Evolutionary conservation across 2,113 vertebrate genomes (phyloP), one percentile per base, ranked within the genome.

Genomic region (Nothobranchius furzeri): DNA sequence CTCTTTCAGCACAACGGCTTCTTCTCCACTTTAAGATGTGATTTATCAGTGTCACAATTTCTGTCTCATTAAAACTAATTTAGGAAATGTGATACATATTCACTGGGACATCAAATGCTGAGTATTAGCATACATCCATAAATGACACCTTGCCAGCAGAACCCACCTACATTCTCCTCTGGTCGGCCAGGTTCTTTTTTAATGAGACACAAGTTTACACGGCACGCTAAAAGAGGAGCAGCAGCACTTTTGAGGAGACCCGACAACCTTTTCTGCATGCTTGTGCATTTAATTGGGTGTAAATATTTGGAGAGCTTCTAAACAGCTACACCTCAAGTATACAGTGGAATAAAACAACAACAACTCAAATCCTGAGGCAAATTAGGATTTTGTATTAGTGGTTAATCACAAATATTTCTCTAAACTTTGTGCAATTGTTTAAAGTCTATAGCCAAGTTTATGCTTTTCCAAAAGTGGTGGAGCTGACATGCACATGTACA

Each of bases 161-260:
- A 53, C 51, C 43, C 25, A 43, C 66, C 47, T 57, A 73, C 62
- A 42, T 37, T n/a, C 17, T 64, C 50, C 65, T 60, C 64, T 35
- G 52, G 25, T 20, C 45, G 36, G 42, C 14, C 53, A 59, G 45
- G 64, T 82, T 75, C 15, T 61, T 56, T 73, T 45, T 81, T 85
- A 75, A 79, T 74, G 67, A 81, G 53, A 40, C 47, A 42, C 25
- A 49, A 8, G 51, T 17, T 55, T 60, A 57, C 68, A 70, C 17
- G 11, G 13, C 17, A 14, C 12, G 15, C 48, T 20, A 3, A 51
- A 12, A 50, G 48, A 45, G 47, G 24, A 25, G 64, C 37, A 7
- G 30, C 17, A 45, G 43, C 40, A 42, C 47, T 50, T 4, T 46
- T 53, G n/a, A 17, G 59, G 45, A 4, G 40, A 75, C 56, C 9